Evolutionary conservation across 2,797 vertebrate genomes (phyloP).

Genomic region (Poeciliopsis paucimaculata): DNA sequence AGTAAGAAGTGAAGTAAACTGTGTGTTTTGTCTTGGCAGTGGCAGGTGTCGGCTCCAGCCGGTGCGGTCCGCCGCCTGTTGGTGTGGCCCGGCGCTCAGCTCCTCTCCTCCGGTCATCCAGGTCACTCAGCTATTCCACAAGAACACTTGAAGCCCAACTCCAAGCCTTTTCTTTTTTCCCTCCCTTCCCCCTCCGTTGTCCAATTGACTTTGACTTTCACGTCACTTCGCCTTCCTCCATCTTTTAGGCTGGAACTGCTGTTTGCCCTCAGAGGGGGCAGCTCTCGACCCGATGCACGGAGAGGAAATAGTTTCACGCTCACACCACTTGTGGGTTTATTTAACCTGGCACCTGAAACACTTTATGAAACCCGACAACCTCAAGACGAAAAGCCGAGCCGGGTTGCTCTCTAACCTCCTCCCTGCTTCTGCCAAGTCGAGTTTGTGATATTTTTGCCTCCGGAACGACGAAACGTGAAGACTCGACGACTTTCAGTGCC

Average conservation of each 20-base stretch:
- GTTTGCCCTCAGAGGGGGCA: neutral
- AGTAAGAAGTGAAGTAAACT: neutral
- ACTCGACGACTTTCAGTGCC: constrained; percentile 17
- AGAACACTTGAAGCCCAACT: constrained; percentile 57
- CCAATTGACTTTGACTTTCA: neutral
- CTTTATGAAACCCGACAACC: constrained; percentile 14
- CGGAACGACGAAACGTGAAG: constrained; percentile 27
- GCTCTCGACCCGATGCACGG: constrained; percentile 3
- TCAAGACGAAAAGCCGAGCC: constrained; percentile 1
- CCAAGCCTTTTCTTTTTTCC: neutral
- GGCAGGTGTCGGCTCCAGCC: constrained; percentile 64
- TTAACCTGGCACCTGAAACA: constrained; percentile 14
- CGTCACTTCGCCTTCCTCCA: neutral
- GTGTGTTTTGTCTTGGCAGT: constrained; percentile 43
- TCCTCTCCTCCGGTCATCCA: constrained; percentile 76
- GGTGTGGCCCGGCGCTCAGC: constrained; percentile 77
- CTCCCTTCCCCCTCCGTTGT: neutral
- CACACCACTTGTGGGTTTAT: neutral
- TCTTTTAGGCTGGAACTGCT: neutral
- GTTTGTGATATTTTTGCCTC: constrained; percentile 4
- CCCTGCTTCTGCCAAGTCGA: constrained; percentile 2
- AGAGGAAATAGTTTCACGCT: neutral
- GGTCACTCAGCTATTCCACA: constrained; percentile 70
- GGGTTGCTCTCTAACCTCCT: constrained; percentile 1
- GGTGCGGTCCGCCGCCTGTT: constrained; percentile 72